Evolutionary conservation across 2,888 invertebrate genomes (phyloP), one percentile per base, ranked within the genome.

Genomic region (Apodemia hepburni): DNA sequence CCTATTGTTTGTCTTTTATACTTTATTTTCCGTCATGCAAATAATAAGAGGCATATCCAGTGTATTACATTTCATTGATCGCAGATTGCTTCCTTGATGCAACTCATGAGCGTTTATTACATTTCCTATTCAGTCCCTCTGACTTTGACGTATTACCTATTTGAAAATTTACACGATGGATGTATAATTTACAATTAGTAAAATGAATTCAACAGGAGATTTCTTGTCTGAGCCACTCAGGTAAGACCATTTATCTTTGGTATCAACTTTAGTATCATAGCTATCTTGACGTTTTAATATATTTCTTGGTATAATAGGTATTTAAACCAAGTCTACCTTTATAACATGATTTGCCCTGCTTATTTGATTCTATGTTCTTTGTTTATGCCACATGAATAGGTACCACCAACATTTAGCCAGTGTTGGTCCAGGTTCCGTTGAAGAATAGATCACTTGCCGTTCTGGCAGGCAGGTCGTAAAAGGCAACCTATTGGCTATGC

Each of bases 121-220:
- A 78, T 73, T 77, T 81, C 78, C 80, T 76, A 82, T 82, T 81
- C 80, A 79, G 74, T 74, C 72, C 65, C 66, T 73, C 70, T 75
- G 80, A 79, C 80, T 78, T 80, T 84, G 82, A 85, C 80, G 75
- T 79, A 85, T 76, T 78, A 75, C 76, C 76, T 73, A 77, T 84
- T 80, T 80, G 75, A 78, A 77, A 75, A 78, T 70, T 72, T 75
- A 80, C 54, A 54, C 54, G 18, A 78, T 77, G 75, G 79, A 81
- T 74, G 29, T 33, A 58, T 38, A 58, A 33, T 54, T 27, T 54
- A 54, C 54, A 54, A 54, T 54, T 54, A 54, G 54, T 22, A 54
- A 54, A 54, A 22, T 54, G 54, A 54, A 54, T 54, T 54, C 22
- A 54, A 54, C 54, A 54, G 54, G 27, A 22, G 54, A 54, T 54